Conservation (phyloP, 35 echinoderm and acorn worm species). For the Ptychodera flava region DNA sequence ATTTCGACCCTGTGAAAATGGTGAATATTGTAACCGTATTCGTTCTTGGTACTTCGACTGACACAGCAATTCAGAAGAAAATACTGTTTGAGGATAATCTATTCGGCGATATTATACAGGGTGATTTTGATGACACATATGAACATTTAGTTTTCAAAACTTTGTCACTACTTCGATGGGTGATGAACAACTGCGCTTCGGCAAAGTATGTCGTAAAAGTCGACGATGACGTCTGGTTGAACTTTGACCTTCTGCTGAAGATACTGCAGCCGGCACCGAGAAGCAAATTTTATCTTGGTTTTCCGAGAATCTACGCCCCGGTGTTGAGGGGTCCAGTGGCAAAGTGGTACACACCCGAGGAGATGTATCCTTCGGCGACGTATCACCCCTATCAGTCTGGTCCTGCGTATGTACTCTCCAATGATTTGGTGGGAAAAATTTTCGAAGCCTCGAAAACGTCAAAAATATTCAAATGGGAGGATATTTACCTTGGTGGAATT, state of each 20-base stretch:
- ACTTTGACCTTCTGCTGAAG: conserved; percentile 30
- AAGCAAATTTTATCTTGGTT: background rate
- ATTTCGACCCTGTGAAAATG: conserved; percentile 14
- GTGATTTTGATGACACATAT: conserved; percentile 67
- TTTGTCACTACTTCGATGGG: conserved; percentile 71
- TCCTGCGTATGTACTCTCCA: background rate
- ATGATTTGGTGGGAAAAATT: background rate
- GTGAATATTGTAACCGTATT: conserved; percentile 56
- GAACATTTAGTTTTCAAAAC: conserved; percentile 85
- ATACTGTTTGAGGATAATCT: conserved; percentile 64
- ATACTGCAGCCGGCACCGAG: background rate
- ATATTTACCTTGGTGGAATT: background rate
- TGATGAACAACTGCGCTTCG: conserved; percentile 57
- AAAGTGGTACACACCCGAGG: background rate
- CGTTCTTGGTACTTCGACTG: conserved; percentile 45
- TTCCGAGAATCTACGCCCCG: background rate
- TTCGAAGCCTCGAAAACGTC: background rate
- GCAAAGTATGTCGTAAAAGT: conserved; percentile 88
- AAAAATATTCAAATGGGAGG: background rate
- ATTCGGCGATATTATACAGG: conserved; percentile 80
- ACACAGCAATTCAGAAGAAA: conserved; percentile 47
- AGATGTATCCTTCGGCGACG: background rate
- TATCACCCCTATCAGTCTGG: background rate
- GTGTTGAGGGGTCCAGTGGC: background rate
- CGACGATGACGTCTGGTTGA: conserved; percentile 95